These are phyloP conservation scores for Drosophila subobscura DNA, from an alignment of 1,140 invertebrate species.

Conservation along the genomic window DNA sequence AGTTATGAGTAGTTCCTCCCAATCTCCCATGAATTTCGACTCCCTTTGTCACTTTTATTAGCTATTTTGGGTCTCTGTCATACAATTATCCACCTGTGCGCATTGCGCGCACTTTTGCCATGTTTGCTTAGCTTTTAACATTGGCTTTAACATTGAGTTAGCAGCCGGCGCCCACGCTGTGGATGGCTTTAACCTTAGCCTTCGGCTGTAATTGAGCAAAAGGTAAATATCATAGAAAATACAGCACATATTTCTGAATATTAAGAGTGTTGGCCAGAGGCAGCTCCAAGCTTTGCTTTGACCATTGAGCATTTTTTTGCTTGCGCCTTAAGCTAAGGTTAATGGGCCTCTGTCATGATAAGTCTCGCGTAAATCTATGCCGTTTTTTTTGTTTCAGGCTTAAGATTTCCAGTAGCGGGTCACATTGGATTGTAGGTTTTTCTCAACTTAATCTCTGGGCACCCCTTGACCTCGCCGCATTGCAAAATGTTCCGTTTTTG, in stretches of 20 bases:
- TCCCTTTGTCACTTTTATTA: neutral
- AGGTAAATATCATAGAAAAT: conserved; percentile 23
- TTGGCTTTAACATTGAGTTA: conserved; percentile 73
- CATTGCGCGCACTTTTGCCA: conserved; percentile 39
- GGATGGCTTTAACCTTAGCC: conserved; percentile 57
- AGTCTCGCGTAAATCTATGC: conserved; percentile 39
- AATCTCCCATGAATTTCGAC: neutral
- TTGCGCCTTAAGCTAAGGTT: conserved; percentile 43
- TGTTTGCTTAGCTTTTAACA: conserved; percentile 54
- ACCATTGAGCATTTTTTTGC: conserved; percentile 31
- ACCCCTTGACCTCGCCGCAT: conserved; percentile 70
- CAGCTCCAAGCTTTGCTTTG: conserved; percentile 25
- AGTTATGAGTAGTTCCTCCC: conserved; percentile 2
- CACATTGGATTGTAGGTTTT: conserved; percentile 47
- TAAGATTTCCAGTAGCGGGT: conserved; percentile 44
- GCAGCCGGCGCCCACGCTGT: conserved; percentile 55
- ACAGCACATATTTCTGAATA: conserved; percentile 53
- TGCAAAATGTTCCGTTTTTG: conserved; percentile 66
- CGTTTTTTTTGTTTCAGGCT: conserved; percentile 20
- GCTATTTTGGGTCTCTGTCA: conserved; percentile 21
- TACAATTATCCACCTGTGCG: neutral
- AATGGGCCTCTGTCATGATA: conserved; percentile 54
- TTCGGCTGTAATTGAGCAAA: conserved; percentile 53
- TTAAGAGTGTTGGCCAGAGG: conserved; percentile 49
- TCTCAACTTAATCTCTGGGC: conserved; percentile 32